Evolutionary conservation across 2,888 invertebrate species (phyloP).

Genomic region (Caenorhabditis sp.): DNA sequence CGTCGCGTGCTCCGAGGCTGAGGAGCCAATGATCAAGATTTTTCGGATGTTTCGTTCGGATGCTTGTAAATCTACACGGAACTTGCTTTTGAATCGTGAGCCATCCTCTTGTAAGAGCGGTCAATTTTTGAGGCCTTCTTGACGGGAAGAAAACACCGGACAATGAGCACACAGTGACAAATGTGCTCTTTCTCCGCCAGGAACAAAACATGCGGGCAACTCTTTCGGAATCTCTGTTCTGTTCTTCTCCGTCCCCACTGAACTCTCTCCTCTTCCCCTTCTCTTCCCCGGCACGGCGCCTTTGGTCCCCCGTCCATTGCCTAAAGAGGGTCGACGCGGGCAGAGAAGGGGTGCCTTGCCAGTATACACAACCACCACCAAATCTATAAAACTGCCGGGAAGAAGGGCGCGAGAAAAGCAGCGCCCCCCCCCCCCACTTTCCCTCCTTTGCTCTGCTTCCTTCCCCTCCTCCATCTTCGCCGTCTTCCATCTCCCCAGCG

Average conservation of each 20-base stretch:
- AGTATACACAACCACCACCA: constrained; percentile 44
- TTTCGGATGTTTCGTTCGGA: too few relatives aligned
- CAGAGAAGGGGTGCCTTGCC: constrained; percentile 16
- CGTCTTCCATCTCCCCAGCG: constrained; percentile 27
- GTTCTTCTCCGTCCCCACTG: constrained; percentile 39
- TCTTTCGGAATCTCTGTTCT: constrained; percentile 42
- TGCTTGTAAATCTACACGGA: too few relatives aligned
- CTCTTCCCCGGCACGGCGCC: too few relatives aligned
- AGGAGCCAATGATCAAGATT: too few relatives aligned
- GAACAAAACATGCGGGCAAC: constrained; percentile 21
- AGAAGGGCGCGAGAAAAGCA: constrained; percentile 55
- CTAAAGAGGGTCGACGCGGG: constrained; percentile 23
- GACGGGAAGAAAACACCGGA: too few relatives aligned
- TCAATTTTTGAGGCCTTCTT: too few relatives aligned
- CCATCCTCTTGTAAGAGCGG: too few relatives aligned
- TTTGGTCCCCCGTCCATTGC: constrained; percentile 3
- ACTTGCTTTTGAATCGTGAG: too few relatives aligned
- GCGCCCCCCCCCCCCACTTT: constrained; percentile 19
- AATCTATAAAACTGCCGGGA: constrained; percentile 58
- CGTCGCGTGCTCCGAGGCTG: background rate
- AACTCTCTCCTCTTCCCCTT: constrained; percentile 28
- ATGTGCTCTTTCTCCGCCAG: background rate
- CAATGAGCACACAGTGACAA: too few relatives aligned
- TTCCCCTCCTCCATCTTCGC: constrained; percentile 10
- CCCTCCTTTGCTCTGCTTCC: constrained; percentile 1